These are phyloP conservation scores for Hapalemur alaotrensis DNA, from an alignment of 2,797 vertebrate genomes.

Conservation along the genomic window DNA sequence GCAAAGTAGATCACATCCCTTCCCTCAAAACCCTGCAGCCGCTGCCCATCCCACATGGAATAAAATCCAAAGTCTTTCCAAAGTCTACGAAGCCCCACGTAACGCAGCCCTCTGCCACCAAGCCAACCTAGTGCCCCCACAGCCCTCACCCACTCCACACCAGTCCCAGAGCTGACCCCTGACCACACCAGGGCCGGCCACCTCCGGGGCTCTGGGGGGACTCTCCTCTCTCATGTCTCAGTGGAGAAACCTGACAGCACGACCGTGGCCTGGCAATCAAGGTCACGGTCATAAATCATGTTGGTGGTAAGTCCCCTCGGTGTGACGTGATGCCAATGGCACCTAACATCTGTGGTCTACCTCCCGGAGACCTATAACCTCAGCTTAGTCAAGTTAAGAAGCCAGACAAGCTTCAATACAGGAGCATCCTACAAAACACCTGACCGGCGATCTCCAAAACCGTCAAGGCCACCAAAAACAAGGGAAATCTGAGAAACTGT, in stretches of 20 bases:
- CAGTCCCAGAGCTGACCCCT: neutral
- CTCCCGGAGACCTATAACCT: neutral
- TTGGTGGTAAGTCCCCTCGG: neutral
- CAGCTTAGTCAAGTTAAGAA: too few species aligned
- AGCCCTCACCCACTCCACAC: neutral
- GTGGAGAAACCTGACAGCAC: neutral
- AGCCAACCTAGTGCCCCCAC: accelerated
- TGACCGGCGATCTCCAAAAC: neutral
- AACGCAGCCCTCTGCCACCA: neutral
- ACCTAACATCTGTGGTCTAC: neutral
- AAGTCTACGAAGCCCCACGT: neutral
- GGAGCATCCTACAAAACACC: neutral
- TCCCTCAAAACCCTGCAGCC: neutral
- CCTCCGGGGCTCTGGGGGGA: neutral
- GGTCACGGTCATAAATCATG: neutral
- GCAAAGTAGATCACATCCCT: neutral
- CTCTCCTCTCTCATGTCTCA: neutral
- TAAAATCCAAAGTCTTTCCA: neutral
- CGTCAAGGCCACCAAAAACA: neutral
- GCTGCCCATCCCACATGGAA: neutral
- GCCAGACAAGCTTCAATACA: neutral
- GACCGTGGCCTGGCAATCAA: neutral
- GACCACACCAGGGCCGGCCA: neutral
- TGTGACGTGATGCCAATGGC: neutral
- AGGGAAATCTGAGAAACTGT: neutral